Conservation (phyloP, 2,888 invertebrate species). For the Argynnis bischoffii region DNA sequence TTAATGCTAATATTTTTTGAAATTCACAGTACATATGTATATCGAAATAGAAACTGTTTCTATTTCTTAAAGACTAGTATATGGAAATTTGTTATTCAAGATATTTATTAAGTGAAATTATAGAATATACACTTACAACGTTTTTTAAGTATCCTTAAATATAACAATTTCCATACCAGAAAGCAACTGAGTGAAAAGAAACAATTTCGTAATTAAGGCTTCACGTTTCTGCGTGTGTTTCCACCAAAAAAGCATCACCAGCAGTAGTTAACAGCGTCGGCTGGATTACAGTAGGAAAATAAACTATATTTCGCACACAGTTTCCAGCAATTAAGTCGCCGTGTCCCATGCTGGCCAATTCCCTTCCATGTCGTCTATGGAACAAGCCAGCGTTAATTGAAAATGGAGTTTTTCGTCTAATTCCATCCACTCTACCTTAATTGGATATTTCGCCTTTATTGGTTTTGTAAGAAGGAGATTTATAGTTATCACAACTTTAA, state of each 20-base stretch:
- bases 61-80: too few relatives aligned
- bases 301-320: constrained; percentile 55
- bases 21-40: neutral
- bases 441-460: constrained; percentile 35
- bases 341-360: constrained; percentile 63
- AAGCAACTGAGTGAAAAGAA: constrained; percentile 40
- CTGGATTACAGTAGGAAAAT: constrained; percentile 61
- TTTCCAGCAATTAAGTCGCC: constrained; percentile 59
- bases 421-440: constrained; percentile 45
- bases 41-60: neutral
- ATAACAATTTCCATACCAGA: neutral
- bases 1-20: constrained; percentile 33
- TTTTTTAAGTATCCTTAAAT: neutral
- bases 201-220: constrained; percentile 59
- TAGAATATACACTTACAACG: too few relatives aligned
- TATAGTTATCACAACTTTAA: neutral
- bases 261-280: constrained; percentile 59
- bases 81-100: too few relatives aligned
- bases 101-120: too few relatives aligned
- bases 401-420: constrained; percentile 69
- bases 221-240: constrained; percentile 49
- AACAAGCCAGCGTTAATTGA: constrained; percentile 77
- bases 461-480: constrained; percentile 9
- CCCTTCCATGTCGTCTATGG: constrained; percentile 52
- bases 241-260: constrained; percentile 55